Evolutionary conservation across 2,888 invertebrate genomes (phyloP).

Genomic region (Chesias legatella): DNA sequence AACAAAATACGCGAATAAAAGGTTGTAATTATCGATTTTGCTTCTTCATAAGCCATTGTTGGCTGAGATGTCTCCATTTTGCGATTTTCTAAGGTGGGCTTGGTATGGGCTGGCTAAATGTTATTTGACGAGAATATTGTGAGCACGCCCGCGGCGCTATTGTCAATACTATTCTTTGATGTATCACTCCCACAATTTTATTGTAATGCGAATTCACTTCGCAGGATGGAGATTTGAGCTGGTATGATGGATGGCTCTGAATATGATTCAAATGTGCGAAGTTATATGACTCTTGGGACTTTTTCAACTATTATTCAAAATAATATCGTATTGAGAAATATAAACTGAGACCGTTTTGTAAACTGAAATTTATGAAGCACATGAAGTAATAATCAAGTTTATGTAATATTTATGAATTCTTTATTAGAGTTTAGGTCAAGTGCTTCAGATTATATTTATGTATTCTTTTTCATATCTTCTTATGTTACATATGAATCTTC

Average conservation of each 20-base stretch:
- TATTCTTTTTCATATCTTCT: no score
- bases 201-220: slow-evolving; percentile 64
- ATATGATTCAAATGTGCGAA: slow-evolving; percentile 56
- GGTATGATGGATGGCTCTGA: slow-evolving; percentile 64
- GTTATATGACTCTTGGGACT: slow-evolving; percentile 69
- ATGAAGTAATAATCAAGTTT: no score
- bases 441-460: no score
- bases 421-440: no score
- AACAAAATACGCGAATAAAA: slow-evolving; percentile 63
- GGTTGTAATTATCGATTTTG: slow-evolving; percentile 75
- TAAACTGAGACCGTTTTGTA: slow-evolving; percentile 1
- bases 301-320: slow-evolving; percentile 2
- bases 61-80: slow-evolving; percentile 72
- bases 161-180: slow-evolving; percentile 56
- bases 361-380: no score
- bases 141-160: slow-evolving; percentile 70
- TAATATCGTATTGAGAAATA: no score
- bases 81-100: slow-evolving; percentile 76
- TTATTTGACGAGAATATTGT: slow-evolving; percentile 77
- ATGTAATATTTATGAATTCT: no score
- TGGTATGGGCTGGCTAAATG: slow-evolving; percentile 66
- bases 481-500: no score
- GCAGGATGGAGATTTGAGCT: slow-evolving; percentile 51
- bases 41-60: slow-evolving; percentile 65
- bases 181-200: slow-evolving; percentile 77